phyloP scores from a whole-genome alignment of 1,140 invertebrate genomes.

The Ephestia elutella region DNA sequence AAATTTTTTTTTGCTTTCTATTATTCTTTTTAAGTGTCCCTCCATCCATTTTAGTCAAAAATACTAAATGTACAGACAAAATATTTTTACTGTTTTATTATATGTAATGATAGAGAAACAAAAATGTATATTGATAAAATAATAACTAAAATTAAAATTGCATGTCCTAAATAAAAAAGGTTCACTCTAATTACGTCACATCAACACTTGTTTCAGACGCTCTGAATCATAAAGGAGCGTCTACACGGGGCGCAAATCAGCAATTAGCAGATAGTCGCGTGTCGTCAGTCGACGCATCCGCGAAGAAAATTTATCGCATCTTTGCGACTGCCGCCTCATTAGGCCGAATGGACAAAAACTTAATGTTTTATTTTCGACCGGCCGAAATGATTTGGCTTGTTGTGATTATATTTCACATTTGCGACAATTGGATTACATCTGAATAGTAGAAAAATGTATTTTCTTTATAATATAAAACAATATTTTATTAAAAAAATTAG shows the following conservation, averaged over 20 bases:
- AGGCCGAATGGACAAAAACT: conserved; percentile 28
- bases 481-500: no score
- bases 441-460: background rate
- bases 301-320: conserved; percentile 41
- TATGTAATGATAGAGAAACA: no score
- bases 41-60: no score
- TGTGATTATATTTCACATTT: background rate
- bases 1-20: no score
- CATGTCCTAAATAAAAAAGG: no score
- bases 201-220: background rate
- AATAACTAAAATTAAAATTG: no score
- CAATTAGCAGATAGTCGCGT: conserved; percentile 44
- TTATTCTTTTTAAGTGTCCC: no score
- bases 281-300: conserved; percentile 36
- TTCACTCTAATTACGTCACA: background rate
- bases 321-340: conserved; percentile 39
- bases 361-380: conserved; percentile 12
- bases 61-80: no score
- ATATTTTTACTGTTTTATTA: no score
- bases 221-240: conserved; percentile 1
- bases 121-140: no score
- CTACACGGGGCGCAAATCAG: conserved; percentile 19
- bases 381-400: background rate
- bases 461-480: no score
- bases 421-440: background rate